A percentile compares a stretch with the other conserved stretches of the same genome.
Evolutionary conservation across 1,140 invertebrate genomes (phyloP).

Genomic region (Macrobrachium nipponense): DNA sequence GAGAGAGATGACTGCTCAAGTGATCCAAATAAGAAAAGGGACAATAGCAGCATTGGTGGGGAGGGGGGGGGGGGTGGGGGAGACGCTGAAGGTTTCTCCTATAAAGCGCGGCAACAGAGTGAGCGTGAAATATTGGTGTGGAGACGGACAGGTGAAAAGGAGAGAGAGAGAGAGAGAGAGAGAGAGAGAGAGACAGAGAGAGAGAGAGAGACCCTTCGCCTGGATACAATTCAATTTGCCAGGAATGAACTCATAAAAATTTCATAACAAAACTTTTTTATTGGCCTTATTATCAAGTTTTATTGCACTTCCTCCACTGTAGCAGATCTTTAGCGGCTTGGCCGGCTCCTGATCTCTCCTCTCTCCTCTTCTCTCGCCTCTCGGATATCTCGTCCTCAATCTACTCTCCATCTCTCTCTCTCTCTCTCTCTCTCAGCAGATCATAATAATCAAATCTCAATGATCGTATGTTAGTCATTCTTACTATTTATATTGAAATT

Average conservation of each 20-base stretch:
- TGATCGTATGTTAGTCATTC: background rate
- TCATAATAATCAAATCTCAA: no score
- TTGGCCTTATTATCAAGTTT: constrained; percentile 5
- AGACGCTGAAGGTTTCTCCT: background rate
- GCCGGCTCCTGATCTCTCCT: no score
- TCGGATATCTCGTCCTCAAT: no score
- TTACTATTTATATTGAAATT: no score
- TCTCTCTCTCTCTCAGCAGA: no score
- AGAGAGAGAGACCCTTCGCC: background rate
- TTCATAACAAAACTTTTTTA: constrained; percentile 18
- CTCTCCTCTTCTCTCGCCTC: no score
- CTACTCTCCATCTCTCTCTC: no score
- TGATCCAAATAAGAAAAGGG: background rate
- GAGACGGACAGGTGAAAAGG: background rate
- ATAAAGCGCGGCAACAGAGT: background rate
- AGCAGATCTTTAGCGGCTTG: no score
- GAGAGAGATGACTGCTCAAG: no score
- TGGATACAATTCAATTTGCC: background rate
- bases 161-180: constrained; percentile 12
- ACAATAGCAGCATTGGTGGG: background rate
- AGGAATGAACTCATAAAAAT: constrained; percentile 13
- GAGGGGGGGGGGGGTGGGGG: no score
- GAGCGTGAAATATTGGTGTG: background rate
- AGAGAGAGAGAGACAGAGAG: background rate
- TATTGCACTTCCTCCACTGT: background rate